A percentile compares a stretch with the other conserved stretches of the same genome.
phyloP scores from a whole-genome alignment of 2,888 invertebrate genomes.

The Tetranychus piercei region DNA sequence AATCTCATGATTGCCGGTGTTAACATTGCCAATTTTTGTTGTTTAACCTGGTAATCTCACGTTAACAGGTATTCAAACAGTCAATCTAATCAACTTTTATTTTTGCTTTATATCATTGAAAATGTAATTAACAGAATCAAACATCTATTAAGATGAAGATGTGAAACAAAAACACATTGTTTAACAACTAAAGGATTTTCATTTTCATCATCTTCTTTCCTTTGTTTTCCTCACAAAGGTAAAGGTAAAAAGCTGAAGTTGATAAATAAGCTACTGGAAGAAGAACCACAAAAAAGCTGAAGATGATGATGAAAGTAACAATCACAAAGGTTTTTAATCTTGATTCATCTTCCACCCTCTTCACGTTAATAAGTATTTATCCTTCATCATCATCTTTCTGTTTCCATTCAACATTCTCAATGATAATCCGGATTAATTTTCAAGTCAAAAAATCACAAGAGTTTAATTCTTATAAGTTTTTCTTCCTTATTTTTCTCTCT shows the following conservation, averaged over 20 bases:
- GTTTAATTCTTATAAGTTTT: neutral
- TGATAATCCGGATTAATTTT: slow-evolving; percentile 9
- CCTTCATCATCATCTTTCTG: neutral
- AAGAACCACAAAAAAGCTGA: neutral
- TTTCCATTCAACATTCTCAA: neutral
- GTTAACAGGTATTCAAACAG: too few relatives aligned
- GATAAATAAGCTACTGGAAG: neutral
- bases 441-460: neutral
- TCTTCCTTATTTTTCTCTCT: neutral
- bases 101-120: too few relatives aligned
- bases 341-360: neutral
- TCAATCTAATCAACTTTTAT: too few relatives aligned
- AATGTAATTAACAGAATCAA: too few relatives aligned
- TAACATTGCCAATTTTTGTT: too few relatives aligned
- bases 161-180: neutral
- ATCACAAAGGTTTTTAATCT: neutral
- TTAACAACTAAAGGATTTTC: neutral
- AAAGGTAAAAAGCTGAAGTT: neutral
- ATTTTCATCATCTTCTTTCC: neutral
- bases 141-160: too few relatives aligned
- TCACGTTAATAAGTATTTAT: neutral
- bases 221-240: neutral
- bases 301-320: neutral
- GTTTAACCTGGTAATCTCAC: too few relatives aligned
- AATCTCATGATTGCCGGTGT: too few relatives aligned